These are phyloP conservation scores for Dicycla oo DNA, from an alignment of 2,888 invertebrate genomes.

Conservation along the genomic window DNA sequence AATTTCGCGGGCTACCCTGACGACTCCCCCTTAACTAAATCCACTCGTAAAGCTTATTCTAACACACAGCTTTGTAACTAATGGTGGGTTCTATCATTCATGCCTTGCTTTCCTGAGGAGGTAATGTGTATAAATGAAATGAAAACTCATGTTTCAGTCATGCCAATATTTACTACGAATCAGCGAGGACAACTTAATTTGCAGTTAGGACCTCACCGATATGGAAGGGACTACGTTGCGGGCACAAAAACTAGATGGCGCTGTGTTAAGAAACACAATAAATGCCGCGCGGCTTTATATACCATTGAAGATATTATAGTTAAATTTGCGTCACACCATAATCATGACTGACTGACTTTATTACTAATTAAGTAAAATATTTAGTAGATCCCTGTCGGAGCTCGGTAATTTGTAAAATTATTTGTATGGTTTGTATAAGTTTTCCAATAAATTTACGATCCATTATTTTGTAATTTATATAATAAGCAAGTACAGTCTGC, in stretches of 20 bases:
- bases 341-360: conserved; percentile 22
- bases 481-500: no score
- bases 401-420: not conserved
- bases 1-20: no score
- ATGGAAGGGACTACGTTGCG: conserved; percentile 54
- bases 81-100: no score
- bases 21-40: no score
- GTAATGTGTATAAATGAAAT: not conserved
- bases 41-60: no score
- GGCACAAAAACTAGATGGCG: conserved; percentile 71
- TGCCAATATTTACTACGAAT: conserved; percentile 18
- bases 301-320: conserved; percentile 62
- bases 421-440: not conserved
- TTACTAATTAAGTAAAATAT: not conserved
- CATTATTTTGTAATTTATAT: not conserved
- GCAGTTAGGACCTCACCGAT: conserved; percentile 52
- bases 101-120: not conserved
- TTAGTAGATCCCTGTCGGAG: not conserved
- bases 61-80: no score
- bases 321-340: conserved; percentile 53
- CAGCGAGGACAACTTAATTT: conserved; percentile 44
- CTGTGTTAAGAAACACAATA: conserved; percentile 64
- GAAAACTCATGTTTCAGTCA: conserved; percentile 18
- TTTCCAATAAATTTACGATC: not conserved
- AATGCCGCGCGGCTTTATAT: conserved; percentile 66